These are phyloP conservation scores for Ephydatia muelleri DNA, from an alignment of 37 sponge, comb jelly and placozoan genomes.

Conservation along the genomic window DNA sequence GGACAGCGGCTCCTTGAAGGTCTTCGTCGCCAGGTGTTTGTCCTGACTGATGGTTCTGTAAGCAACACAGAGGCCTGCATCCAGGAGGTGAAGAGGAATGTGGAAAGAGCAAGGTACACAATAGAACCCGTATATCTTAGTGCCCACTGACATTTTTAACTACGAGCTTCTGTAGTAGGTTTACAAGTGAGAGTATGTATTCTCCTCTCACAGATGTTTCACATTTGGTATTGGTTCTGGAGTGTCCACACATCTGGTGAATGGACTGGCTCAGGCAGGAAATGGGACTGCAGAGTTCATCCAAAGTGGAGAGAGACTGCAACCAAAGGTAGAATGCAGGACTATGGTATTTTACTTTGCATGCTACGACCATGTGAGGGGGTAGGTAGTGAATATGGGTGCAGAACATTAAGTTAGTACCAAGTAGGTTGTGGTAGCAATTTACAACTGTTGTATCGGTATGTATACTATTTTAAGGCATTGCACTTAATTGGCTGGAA, in stretches of 20 bases:
- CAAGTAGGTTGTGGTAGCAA: no score
- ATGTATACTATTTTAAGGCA: no score
- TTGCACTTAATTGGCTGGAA: no score
- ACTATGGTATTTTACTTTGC: no score
- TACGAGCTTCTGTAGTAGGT: no score
- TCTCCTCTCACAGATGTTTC: conserved; percentile 32
- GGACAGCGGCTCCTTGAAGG: conserved; percentile 15
- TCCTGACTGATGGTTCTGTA: conserved; percentile 73
- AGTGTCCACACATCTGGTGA: conserved; percentile 80
- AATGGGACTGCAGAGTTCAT: conserved; percentile 76
- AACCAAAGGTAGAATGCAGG: conserved; percentile 57
- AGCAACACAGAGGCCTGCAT: conserved; percentile 58
- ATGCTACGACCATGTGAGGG: no score
- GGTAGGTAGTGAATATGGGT: no score
- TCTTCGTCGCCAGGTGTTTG: conserved; percentile 52
- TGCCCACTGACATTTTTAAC: no score
- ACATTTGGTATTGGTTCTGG: conserved; percentile 85
- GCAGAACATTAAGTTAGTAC: no score
- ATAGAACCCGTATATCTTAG: no score
- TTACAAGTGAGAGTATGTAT: neutral
- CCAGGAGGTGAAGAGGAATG: conserved; percentile 38
- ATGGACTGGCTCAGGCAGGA: conserved; percentile 76
- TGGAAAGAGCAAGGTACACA: conserved; percentile 37
- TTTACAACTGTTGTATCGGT: no score
- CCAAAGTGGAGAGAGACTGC: conserved; percentile 77